A percentile compares a stretch with the other conserved stretches of the same genome.
phyloP scores from a whole-genome alignment of 2,797 vertebrate species.

The Spondyliosoma cantharus region DNA sequence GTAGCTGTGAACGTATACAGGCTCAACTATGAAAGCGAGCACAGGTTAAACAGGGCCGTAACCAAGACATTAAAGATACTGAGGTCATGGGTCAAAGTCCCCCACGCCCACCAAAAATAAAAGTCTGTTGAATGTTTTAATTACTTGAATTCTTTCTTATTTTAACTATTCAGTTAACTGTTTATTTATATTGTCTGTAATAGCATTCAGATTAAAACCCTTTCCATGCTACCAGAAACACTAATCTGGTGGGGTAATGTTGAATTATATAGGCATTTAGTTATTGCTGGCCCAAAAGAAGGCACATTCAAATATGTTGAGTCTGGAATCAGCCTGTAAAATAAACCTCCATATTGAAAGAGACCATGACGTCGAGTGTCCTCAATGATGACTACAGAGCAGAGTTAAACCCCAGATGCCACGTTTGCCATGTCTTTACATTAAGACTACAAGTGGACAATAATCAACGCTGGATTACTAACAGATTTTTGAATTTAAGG shows the following conservation, averaged over 20 bases:
- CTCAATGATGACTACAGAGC: not conserved
- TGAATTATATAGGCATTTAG: not conserved
- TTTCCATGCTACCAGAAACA: not conserved
- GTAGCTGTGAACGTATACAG: constrained; percentile 11
- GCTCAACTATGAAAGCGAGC: constrained; percentile 8
- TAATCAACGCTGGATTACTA: not conserved
- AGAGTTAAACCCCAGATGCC: not conserved
- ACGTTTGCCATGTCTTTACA: not conserved
- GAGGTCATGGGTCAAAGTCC: not conserved
- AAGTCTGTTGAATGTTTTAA: not conserved
- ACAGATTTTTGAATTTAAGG: not conserved
- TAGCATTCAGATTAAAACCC: not conserved
- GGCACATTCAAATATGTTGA: not conserved
- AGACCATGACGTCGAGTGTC: not conserved
- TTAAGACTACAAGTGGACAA: not conserved
- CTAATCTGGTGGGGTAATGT: not conserved
- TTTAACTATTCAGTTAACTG: not conserved
- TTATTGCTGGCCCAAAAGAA: not conserved
- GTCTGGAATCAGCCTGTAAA: not conserved
- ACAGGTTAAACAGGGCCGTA: not conserved
- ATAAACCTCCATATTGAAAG: not conserved
- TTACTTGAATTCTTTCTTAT: too few species aligned
- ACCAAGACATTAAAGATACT: not conserved
- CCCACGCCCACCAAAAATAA: not conserved
- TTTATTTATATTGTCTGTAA: not conserved